Base-by-base conservation (phyloP, 2,888 invertebrate genomes). In the Crioceris asparagi region DNA sequence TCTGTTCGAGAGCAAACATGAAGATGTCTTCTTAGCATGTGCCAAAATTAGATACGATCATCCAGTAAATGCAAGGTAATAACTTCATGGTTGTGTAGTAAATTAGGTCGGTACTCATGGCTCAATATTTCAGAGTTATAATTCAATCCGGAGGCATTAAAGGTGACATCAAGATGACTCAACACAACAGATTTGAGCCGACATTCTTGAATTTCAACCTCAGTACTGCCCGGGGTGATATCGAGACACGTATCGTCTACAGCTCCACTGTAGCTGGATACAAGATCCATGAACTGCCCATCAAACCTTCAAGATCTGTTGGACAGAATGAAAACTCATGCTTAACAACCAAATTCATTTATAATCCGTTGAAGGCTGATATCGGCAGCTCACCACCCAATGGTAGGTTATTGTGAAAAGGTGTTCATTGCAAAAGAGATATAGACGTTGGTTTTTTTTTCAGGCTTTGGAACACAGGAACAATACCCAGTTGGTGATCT, bases 401-500 rank as follows among this genome's bases (percentile, higher is more conserved):
- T 44, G 83, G 83, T 69, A 57, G 59, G 55, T 36, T 8, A 11
- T 5, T 12, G 12, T n/a, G 12, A 4, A 26, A 5, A 11, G 26
- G 4, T 11, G 26, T 8, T 26, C 12, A 26, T 26, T 4, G n/a
- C 4, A 4, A 12, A 4, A 25, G 26, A n/a, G n/a, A 12, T 12
- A 14, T 27, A 14, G 15, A 8, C 11, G 7, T 10, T 27, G 7
- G 6, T 6, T 2, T 38, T 37, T 40, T 50, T 56, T 6, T 53
- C 16, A 79, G 78, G 79, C 14, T 72, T 76, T 50, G 87, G 84
- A 21, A 85, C 87, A 0, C 87, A 87, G 59, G 91, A 94, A 61
- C 84, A 86, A 60, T 94, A 92, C 55, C 79, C 88, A 2, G 68
- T 91, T 3, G 94, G 94, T 0, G 92, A 93, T 58, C 65, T 94